A percentile compares a stretch with the other conserved stretches of the same genome.
phyloP scores from a whole-genome alignment of 1,140 invertebrate species.

The Brachionus sp. region DNA sequence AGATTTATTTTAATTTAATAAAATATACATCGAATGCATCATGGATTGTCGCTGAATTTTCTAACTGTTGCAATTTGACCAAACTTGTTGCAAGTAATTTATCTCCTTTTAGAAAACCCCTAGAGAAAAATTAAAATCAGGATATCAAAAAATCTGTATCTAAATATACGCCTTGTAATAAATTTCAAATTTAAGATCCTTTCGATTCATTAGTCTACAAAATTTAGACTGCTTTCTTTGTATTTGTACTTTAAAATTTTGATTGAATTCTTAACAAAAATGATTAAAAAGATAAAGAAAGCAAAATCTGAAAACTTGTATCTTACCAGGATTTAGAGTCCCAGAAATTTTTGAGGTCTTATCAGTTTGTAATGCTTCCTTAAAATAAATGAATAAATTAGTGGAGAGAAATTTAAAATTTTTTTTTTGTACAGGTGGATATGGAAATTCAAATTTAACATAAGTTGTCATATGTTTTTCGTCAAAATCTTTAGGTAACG shows the following conservation, averaged over 20 bases:
- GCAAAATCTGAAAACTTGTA: not conserved
- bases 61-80: conserved; percentile 76
- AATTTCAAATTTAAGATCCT: conserved; percentile 64
- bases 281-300: conserved; percentile 43
- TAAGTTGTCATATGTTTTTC: conserved; percentile 88
- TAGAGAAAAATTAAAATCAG: not conserved
- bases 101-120: conserved; percentile 78
- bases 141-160: not conserved
- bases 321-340: conserved; percentile 72
- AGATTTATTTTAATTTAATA: no score
- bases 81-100: conserved; percentile 73
- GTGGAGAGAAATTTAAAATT: not conserved
- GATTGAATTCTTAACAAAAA: conserved; percentile 40
- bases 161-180: conserved; percentile 11
- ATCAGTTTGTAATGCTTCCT: conserved; percentile 74
- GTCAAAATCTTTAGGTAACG: conserved; percentile 64
- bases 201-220: conserved; percentile 59
- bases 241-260: conserved; percentile 42
- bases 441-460: conserved; percentile 87
- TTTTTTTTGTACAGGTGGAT: conserved; percentile 69
- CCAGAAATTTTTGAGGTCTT: conserved; percentile 74
- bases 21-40: conserved; percentile 78
- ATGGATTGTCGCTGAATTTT: conserved; percentile 77
- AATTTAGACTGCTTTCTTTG: conserved; percentile 40
- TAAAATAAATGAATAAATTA: not conserved